Evolutionary conservation across 2,113 vertebrate genomes (phyloP), one percentile per base, ranked within the genome.

Genomic region (Hemibagrus wyckioides): DNA sequence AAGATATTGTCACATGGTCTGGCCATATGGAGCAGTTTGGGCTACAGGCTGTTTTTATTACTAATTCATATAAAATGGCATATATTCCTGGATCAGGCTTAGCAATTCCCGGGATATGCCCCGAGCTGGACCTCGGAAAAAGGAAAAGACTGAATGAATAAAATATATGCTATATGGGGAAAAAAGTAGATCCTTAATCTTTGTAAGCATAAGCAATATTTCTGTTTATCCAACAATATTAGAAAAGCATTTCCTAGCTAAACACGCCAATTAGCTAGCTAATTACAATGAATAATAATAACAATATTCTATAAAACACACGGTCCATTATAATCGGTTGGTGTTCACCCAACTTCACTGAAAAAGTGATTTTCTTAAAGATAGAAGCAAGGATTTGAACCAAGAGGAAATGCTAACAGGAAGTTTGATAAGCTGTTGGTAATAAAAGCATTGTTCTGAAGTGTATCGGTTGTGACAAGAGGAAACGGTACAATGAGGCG

Each of bases 361-460:
- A 76, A 50, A 75, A 50, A 76, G 25, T 50, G 25, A 79, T 52
- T 5, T 7, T 0, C 14, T 52, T 30, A 30, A 52, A 79, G 75
- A 52, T 30, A 14, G 10, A 11, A 76, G 25, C 41, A 28, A 77
- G 44, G 6, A 30, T 52, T 77, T 50, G 50, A 50, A 50, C 41
- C 28, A 30, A 30, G 25, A 77, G 75, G 75, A 50, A 77, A n/a
- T 52, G 28, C 28, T 77, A 14, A 15, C 14, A 79, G 48, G 48
- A 79, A 30, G 48, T 19, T n/a, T 52, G 75, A 79, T 76, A 48
- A 75, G 73, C 73, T 48, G 25, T 4, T 48, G 41, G 48, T n/a
- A 48, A 76, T 76, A 28, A 76, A 23, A 76, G 23, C 41, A 44
- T 77, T 50, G 75, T 48, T 77, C 75, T 77, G 25, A 77, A 50